Percentiles rank a stretch among this genome's conserved stretches.
phyloP scores from a whole-genome alignment of 2,113 vertebrate species.

The Pedetes capensis region DNA sequence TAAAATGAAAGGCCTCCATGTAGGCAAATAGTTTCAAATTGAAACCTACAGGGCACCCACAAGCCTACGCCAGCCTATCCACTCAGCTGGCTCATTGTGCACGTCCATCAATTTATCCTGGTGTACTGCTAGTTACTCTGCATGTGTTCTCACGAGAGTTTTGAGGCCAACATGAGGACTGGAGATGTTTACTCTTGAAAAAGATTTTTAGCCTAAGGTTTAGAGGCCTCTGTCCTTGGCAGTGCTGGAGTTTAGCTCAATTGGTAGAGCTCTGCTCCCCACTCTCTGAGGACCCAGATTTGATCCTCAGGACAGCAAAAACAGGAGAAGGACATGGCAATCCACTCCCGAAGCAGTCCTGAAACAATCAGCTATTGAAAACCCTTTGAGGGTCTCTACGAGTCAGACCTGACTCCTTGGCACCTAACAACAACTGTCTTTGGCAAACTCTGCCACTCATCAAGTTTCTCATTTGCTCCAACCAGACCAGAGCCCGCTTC shows the following conservation, averaged over 20 bases:
- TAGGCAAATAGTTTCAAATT: neutral
- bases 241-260: too few relatives aligned
- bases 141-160: neutral
- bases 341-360: too few relatives aligned
- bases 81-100: accelerated
- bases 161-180: neutral
- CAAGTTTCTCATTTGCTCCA: neutral
- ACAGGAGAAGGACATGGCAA: too few relatives aligned
- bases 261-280: too few relatives aligned
- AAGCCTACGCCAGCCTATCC: neutral
- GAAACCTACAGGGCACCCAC: neutral
- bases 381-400: too few relatives aligned
- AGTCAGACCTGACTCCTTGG: too few relatives aligned
- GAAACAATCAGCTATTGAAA: too few relatives aligned
- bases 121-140: neutral
- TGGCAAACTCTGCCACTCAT: neutral
- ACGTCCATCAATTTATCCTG: too few relatives aligned
- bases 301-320: too few relatives aligned
- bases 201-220: neutral
- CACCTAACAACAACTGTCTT: too few relatives aligned
- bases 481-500: neutral
- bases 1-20: neutral
- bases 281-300: too few relatives aligned
- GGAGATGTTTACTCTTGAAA: neutral
- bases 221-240: neutral